Evolutionary conservation across 2,888 invertebrate species (phyloP), one percentile per base, ranked within the genome.

Genomic region (Dinocampus coccinellae): DNA sequence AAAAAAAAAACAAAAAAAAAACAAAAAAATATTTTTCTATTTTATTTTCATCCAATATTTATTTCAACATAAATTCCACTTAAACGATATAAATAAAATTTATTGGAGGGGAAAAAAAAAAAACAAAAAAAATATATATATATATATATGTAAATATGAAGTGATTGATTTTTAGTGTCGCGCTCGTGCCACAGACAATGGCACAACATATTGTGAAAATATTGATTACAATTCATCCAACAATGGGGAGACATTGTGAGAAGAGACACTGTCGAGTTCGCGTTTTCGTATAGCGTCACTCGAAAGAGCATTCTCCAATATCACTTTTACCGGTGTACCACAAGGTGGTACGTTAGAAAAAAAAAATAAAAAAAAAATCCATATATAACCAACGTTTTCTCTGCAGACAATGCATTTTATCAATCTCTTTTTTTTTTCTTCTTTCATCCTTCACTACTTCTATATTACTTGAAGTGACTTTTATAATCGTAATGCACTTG

Each of bases 211-310:
- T 87, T 87, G 86, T 87, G 86, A 87, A 87, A 87, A 87, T 87
- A 87, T 87, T 87, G 86, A 87, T 87, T 86, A 81, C 80, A 81
- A 85, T 85, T 85, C 85, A 78, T n/a, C 81, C 83, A 83, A 86
- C 85, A 87, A 86, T 86, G 81, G n/a, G n/a, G 75, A 73, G 80
- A 87, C 87, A 86, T 86, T 85, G 84, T 77, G 52, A 67, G 58
- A 64, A 58, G 58, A 64, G 63, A 34, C 47, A 47, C 16, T 47
- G 47, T 71, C 66, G 82, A 80, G 81, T 80, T 79, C 77, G 80
- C 78, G 80, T 77, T 79, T 81, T 82, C 80, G 80, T 81, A 80
- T 78, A 68, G 83, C 81, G 80, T 74, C 79, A 79, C 81, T 85
- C 70, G 74, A 78, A 69, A 58, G 47, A 83, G 77, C 79, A 78